A percentile compares a stretch with the other conserved stretches of the same genome.
Evolutionary conservation across 2,113 vertebrate species (phyloP).

Genomic region (Gallinago undulata): DNA sequence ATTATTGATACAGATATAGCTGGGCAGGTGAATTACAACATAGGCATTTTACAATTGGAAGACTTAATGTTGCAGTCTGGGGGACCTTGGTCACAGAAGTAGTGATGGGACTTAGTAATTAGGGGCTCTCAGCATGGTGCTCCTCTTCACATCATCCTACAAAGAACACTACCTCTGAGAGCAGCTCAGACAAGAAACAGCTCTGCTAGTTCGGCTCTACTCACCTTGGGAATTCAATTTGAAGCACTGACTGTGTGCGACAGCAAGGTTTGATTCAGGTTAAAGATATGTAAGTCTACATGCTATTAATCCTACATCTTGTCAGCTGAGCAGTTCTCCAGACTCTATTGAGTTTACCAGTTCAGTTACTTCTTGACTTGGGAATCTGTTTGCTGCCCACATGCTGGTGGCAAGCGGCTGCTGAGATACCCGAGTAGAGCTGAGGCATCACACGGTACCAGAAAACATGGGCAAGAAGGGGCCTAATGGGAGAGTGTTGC

Average conservation of each 20-base stretch:
- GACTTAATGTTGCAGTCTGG: neutral
- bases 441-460: neutral
- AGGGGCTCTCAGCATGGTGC: neutral
- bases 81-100: neutral
- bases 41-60: neutral
- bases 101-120: neutral
- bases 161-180: neutral
- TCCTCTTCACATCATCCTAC: rapidly evolving
- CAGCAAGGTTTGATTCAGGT: neutral
- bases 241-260: neutral
- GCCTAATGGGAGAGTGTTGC: neutral
- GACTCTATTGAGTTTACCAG: neutral
- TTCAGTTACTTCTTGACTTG: neutral
- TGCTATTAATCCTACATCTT: neutral
- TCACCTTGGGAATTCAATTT: neutral
- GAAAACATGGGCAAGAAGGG: neutral
- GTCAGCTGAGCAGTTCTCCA: neutral
- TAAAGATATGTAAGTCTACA: neutral
- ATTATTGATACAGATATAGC: neutral
- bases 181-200: neutral
- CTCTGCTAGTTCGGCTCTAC: neutral
- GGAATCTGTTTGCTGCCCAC: neutral
- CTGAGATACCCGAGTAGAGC: neutral
- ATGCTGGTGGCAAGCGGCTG: neutral
- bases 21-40: neutral